Evolutionary conservation across 2,113 vertebrate species (phyloP).

Genomic region (Pimephales promelas): DNA sequence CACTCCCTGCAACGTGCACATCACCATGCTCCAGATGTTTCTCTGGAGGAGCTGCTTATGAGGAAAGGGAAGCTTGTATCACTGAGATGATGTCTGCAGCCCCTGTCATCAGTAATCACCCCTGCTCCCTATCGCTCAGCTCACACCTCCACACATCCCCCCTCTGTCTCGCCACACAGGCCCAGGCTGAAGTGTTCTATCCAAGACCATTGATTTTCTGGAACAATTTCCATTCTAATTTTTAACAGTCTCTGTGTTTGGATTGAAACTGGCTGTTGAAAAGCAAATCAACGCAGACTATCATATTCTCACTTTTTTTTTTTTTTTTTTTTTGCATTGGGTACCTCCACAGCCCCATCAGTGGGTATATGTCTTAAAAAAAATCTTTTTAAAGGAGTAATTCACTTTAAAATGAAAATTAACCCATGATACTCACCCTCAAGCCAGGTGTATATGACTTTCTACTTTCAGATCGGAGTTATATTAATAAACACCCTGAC

Average conservation of each 20-base stretch:
- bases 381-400: too few species aligned
- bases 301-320: too few species aligned
- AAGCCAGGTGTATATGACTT: too few species aligned
- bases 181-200: constrained; percentile 62
- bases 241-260: not conserved
- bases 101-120: constrained; percentile 72
- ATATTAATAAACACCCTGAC: too few species aligned
- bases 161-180: constrained; percentile 48
- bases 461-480: too few species aligned
- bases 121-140: constrained; percentile 77
- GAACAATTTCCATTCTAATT: not conserved
- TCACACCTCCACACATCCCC: constrained; percentile 68
- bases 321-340: too few species aligned
- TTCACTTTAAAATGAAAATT: too few species aligned
- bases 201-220: constrained; percentile 32
- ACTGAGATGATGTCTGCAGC: constrained; percentile 55
- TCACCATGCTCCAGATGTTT: constrained; percentile 66
- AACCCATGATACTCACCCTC: too few species aligned
- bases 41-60: constrained; percentile 47
- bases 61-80: constrained; percentile 37
- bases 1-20: constrained; percentile 16
- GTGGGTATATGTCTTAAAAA: not conserved
- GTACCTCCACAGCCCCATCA: not conserved
- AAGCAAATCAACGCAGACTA: not conserved
- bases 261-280: not conserved